Base-by-base conservation (phyloP, 1,140 invertebrate species). In the Dendrolimus kikuchii region DNA sequence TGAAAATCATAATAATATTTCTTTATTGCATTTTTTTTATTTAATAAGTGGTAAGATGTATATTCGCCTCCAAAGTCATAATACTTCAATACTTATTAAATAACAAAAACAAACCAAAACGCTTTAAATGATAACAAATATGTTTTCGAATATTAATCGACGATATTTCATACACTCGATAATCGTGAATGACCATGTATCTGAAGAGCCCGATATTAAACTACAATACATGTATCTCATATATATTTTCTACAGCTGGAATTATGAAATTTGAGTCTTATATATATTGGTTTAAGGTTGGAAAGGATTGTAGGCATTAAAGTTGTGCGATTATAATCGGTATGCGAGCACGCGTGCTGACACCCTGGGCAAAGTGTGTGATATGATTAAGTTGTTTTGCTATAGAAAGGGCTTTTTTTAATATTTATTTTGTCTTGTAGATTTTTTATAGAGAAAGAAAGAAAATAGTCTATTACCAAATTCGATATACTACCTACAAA, bases 161-260 rank as follows among this genome's bases (percentile, higher is more conserved):
- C 51, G 46, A 43, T 48, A 40, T 37, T 54, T 51, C 43, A 54
- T 50, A 51, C 40, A 54, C 48, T 47, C 41, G 44, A 59, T 51
- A 48, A 51, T 48, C 56, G 40, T 59, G 47, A 43, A 46, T 50
- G 57, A 9, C 46, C 48, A 49, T 51, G 57, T 50, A 50, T 41
- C 57, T 38, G 57, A 59, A 53, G 44, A 54, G 40, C 7, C 39
- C 44, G 53, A 54, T 59, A 54, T 54, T 54, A 59, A 59, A 51
- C 47, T 51, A 51, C 52, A 59, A 54, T 54, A 54, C 52, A 47
- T 38, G 48, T 36, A 42, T 46, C 51, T 52, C 42, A 41, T 49
- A 5, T 54, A 41, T 10, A 7, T 50, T 40, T 23, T 10, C 1
- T 50, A 41, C 40, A 8, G 49, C 4, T 50, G 6, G 23, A 36